Conservation (phyloP, 2,888 invertebrate genomes). For the Eupeodes latifasciatus region DNA sequence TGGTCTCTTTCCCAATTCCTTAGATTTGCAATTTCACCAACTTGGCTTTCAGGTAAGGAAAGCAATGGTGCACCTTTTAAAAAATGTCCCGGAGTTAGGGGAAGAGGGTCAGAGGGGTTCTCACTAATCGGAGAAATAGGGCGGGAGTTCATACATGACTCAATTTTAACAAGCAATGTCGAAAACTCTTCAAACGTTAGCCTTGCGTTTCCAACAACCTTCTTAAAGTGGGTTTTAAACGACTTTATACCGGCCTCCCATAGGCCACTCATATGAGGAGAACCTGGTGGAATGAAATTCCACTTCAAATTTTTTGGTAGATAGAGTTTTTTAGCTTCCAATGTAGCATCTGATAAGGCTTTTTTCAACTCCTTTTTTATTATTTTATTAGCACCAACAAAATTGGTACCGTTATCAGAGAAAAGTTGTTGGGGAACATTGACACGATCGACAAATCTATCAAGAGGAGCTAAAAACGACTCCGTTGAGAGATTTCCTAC, state of each 20-base stretch:
- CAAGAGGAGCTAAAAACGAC: conserved; percentile 53
- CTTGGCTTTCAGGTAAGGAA: conserved; percentile 4
- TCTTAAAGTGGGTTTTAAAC: conserved; percentile 21
- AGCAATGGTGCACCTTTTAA: conserved; percentile 26
- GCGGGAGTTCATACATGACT: conserved; percentile 4
- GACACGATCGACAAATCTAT: conserved; percentile 48
- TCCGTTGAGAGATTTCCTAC: conserved; percentile 45
- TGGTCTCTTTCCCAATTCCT: conserved; percentile 12
- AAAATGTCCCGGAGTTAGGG: conserved; percentile 32
- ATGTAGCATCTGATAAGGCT: conserved; percentile 3
- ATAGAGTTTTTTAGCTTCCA: conserved; percentile 11
- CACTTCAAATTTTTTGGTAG: conserved; percentile 10
- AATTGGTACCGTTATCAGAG: conserved; percentile 65
- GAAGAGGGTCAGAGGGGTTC: not conserved
- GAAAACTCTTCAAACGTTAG: conserved; percentile 25
- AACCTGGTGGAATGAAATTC: conserved; percentile 21
- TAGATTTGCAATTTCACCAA: not conserved
- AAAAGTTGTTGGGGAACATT: conserved; percentile 53
- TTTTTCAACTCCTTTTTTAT: conserved; percentile 1
- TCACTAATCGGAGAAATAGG: not conserved
- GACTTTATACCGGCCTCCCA: conserved; percentile 26
- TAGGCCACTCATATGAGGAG: conserved; percentile 10
- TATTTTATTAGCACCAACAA: conserved; percentile 35
- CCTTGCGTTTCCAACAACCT: conserved; percentile 15
- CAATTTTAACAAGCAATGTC: conserved; percentile 21